Base-by-base conservation (phyloP, 2,797 vertebrate species). In the Molossus molossus region DNA sequence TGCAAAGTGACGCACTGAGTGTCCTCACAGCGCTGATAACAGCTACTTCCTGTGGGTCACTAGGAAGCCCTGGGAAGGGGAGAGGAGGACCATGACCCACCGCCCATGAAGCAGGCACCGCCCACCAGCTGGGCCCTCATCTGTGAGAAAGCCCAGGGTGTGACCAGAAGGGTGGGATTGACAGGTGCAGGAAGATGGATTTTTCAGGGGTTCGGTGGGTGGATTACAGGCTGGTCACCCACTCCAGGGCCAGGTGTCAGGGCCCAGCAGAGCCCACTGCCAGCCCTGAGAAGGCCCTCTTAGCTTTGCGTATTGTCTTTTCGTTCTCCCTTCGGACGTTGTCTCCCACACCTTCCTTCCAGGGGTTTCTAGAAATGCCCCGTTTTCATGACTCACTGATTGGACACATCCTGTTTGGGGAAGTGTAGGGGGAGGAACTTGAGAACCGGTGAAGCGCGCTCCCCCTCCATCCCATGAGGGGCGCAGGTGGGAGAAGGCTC, bases 261-360 rank as follows among this genome's bases (percentile, higher is more conserved):
- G 37, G 65, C 33, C 40, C n/a, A 1, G 65, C 79, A 40, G 27
- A 13, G 84, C 87, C 60, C 23, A 14, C 91, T 76, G 90, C 91
- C 5, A 10, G 92, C 91, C 65, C 91, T 45, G 53, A 3, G 15
- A 48, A 55, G 60, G 33, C 33, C 27, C 92, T 69, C 86, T 92
- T 84, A 73, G 60, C 58, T 91, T 87, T 79, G 13, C 92, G 65
- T 75, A 37, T 94, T 88, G 89, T 82, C 83, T 86, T 90, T 96
- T 88, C 96, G 89, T 90, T 94, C 79, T 57, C 81, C 75, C 67
- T 70, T 89, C 70, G 79, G 91, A 96, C 67, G 48, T 75, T 82
- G 45, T 90, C 94, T 95, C 96, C 96, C 95, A 96, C 95, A 88
- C 92, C 92, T 97, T 97, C 94, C 95, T 97, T 90, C 95, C 94